Evolutionary conservation across 35 echinoderm and acorn worm genomes (phyloP).

Genomic region (Diadema setosum): DNA sequence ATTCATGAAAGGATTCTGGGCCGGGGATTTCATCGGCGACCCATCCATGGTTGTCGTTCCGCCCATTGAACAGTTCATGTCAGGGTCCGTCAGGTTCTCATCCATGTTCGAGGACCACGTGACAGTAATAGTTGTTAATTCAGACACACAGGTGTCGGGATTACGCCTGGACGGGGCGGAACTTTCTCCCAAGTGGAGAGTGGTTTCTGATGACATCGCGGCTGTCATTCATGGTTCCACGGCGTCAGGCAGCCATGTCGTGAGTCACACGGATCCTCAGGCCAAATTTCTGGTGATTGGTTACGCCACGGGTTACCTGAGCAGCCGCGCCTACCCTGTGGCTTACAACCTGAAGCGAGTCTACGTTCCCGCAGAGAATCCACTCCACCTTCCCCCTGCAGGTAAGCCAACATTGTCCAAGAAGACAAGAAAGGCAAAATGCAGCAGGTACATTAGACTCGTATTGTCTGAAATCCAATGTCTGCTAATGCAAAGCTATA

Average conservation of each 20-base stretch:
- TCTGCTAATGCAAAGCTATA: too few relatives aligned
- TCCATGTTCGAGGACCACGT: background rate
- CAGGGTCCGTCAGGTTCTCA: constrained; percentile 58
- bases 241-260: background rate
- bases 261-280: background rate
- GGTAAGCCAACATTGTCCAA: background rate
- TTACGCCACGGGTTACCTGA: background rate
- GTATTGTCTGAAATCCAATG: too few relatives aligned
- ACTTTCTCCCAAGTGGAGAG: background rate
- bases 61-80: constrained; percentile 77
- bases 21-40: constrained; percentile 67
- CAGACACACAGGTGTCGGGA: background rate
- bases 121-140: background rate
- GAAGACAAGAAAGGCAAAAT: too few relatives aligned
- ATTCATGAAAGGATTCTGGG: constrained; percentile 64
- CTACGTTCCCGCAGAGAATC: background rate
- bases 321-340: background rate
- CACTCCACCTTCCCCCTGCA: background rate
- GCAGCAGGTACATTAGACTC: too few relatives aligned
- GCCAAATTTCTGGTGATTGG: background rate
- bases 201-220: background rate
- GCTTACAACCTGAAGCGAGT: background rate
- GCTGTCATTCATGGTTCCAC: background rate
- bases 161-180: background rate
- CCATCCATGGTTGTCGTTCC: constrained; percentile 68